Percentiles rank a stretch among this genome's conserved stretches.
These are phyloP conservation scores for Cyprinella venusta DNA, from an alignment of 2,797 vertebrate species.

Conservation along the genomic window DNA sequence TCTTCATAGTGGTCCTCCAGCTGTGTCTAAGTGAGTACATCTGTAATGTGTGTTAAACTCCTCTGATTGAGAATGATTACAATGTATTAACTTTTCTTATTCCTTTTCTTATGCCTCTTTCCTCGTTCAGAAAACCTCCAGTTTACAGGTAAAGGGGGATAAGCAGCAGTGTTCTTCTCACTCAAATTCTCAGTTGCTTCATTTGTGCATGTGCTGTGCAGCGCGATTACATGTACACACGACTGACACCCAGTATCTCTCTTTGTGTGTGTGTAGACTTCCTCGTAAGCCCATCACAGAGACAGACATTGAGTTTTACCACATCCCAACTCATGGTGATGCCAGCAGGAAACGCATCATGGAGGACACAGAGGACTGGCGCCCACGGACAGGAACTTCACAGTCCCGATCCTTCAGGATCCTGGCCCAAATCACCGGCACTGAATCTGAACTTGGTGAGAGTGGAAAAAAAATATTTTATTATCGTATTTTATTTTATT, in stretches of 20 bases:
- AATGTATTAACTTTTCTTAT: background rate
- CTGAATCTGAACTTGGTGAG: constrained; percentile 73
- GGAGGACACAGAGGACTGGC: constrained; percentile 98
- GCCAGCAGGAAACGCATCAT: constrained; percentile 95
- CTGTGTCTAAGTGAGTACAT: constrained; percentile 39
- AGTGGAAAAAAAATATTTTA: background rate
- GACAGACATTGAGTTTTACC: constrained; percentile 93
- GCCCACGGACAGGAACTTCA: constrained; percentile 89
- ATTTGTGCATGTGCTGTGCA: background rate
- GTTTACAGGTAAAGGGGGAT: constrained; percentile 21
- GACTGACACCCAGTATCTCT: background rate
- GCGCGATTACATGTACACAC: background rate
- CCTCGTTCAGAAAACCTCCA: constrained; percentile 17
- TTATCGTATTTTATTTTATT: background rate
- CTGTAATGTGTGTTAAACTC: background rate
- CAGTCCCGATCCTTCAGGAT: constrained; percentile 98
- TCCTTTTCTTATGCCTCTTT: constrained; percentile 14
- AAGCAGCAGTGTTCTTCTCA: background rate
- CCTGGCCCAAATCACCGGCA: constrained; percentile 96
- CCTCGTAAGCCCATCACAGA: constrained; percentile 90
- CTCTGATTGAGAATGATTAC: background rate
- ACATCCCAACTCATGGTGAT: constrained; percentile 88
- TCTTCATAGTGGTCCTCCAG: constrained; percentile 29
- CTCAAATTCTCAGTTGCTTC: background rate
- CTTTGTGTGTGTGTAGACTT: constrained; percentile 70